Conservation (phyloP, 2,113 vertebrate species). For the Salvelinus sp. region DNA sequence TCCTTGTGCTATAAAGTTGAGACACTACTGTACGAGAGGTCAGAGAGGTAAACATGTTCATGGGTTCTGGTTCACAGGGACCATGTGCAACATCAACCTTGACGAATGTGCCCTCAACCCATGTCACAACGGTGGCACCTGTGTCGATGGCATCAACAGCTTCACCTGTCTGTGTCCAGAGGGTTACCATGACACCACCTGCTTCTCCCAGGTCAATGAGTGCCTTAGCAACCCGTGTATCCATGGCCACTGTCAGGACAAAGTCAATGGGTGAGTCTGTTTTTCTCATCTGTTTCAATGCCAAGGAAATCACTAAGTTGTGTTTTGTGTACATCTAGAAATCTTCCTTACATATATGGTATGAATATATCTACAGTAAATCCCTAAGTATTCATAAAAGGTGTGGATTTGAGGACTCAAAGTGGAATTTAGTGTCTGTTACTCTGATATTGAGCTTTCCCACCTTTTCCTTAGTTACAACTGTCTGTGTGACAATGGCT, state of each 20-base stretch:
- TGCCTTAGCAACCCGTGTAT: constrained; percentile 93
- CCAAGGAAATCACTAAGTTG: neutral
- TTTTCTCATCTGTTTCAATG: neutral
- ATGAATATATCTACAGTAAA: neutral
- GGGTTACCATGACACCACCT: constrained; percentile 88
- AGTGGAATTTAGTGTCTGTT: neutral
- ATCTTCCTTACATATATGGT: neutral
- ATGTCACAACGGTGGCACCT: constrained; percentile 93
- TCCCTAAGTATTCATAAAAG: neutral
- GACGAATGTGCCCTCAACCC: constrained; percentile 87
- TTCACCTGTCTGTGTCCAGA: constrained; percentile 89
- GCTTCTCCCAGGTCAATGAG: constrained; percentile 92
- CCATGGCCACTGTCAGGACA: constrained; percentile 87
- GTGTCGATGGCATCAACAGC: constrained; percentile 83
- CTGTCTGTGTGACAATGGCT: constrained; percentile 88
- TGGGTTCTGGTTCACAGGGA: constrained; percentile 68
- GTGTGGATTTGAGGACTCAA: neutral
- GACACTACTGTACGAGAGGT: neutral
- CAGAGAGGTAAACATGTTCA: neutral
- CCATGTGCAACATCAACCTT: constrained; percentile 90
- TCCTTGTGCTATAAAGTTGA: too few species aligned
- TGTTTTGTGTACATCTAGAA: neutral
- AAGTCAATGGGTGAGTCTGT: constrained; percentile 84
- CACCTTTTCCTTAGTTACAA: constrained; percentile 74
- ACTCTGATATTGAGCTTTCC: neutral